Conservation (phyloP, 2,797 vertebrate species). For the Lycodopsis pacificus region DNA sequence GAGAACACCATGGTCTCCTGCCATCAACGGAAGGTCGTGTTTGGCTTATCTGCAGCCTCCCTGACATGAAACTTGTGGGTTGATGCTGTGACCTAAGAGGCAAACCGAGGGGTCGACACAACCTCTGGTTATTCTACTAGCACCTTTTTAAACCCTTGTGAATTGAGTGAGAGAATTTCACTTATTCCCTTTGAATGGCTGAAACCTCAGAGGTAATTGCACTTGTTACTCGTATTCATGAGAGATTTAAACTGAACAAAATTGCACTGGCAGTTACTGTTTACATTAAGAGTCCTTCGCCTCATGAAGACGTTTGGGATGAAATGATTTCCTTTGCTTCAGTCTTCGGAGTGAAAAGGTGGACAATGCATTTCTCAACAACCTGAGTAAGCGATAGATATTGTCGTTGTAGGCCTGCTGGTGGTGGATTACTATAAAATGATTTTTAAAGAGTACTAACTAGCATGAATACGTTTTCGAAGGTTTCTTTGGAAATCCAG, state of each 20-base stretch:
- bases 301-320: background rate
- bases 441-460: background rate
- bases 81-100: conserved; percentile 7
- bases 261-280: background rate
- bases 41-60: conserved; percentile 1
- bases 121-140: background rate
- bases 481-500: background rate
- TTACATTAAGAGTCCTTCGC: background rate
- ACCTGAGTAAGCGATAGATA: background rate
- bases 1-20: conserved; percentile 14
- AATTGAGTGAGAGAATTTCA: background rate
- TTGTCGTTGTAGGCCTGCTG: background rate
- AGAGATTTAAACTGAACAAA: background rate
- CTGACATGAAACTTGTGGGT: background rate
- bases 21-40: conserved; percentile 13
- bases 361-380: background rate
- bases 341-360: background rate
- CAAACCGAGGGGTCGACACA: background rate
- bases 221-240: background rate
- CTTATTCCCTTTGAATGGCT: background rate
- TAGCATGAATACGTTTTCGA: background rate
- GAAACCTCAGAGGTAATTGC: background rate
- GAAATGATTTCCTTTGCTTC: background rate
- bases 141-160: background rate
- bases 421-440: background rate